Base-by-base conservation (phyloP, 2,113 vertebrate genomes). In the Peromyscus leucopus region DNA sequence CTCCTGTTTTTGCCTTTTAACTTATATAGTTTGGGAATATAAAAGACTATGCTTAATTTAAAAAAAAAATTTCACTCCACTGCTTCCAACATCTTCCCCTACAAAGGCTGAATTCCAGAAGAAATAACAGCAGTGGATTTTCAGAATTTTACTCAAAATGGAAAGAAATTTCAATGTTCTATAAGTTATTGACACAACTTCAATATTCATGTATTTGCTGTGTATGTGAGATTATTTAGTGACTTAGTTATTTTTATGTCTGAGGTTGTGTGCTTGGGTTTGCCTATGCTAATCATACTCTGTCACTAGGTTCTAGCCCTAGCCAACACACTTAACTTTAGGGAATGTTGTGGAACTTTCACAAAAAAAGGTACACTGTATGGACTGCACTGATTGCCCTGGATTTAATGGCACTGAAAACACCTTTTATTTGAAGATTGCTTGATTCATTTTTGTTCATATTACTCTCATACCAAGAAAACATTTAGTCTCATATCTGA, bases 1-100 rank as follows among this genome's bases (percentile, higher is more conserved):
- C 33, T 21, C 42, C 0, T 10, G 78, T 7, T 88, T 93, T 94
- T 57, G 12, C 26, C 69, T 95, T 36, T 15, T 48, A 93, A 69
- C 13, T 15, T 48, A 87, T 2, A 61, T 65, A 74, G 17, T 72
- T 91, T 39, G n/a, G 48, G 19, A 85, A 96, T 90, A 90, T 42
- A 72, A 82, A 94, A 71, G 10, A 63, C 11, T 51, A 0, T n/a
- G 36, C 7, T 92, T 39, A 69, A 61, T 67, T 90, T 90, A 74
- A 89, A 96, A 91, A 2, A 67, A 95, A 96, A 93, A 76, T 80
- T 80, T 57, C 90, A 63, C 13, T 33, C 19, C 31, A 31, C 36
- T 87, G 7, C 1, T n/a, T 82, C 63, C 16, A 78, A n/a, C 0
- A 39, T 89, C 63, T 96, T 71, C 36, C 21, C 26, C 5, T 15